These are phyloP conservation scores for Centropus unirufus DNA, from an alignment of 2,113 vertebrate species.

Conservation along the genomic window DNA sequence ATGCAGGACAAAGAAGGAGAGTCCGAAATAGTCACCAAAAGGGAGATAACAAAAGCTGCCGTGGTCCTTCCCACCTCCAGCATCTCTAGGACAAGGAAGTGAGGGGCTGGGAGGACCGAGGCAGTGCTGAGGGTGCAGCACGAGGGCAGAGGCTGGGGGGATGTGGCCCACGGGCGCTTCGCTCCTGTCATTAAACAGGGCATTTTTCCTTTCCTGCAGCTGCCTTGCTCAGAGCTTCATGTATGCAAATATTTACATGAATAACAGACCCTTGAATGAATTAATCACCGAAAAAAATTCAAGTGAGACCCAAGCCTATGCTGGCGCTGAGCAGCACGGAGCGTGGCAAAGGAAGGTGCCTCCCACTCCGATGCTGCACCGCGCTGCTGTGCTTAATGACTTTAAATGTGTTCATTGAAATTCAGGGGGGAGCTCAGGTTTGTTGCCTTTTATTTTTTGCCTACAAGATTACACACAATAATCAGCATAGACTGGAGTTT, in stretches of 20 bases:
- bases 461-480: neutral
- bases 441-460: neutral
- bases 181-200: neutral
- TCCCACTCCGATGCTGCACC: conserved; percentile 16
- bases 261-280: neutral
- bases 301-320: conserved; percentile 37
- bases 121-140: neutral
- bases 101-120: neutral
- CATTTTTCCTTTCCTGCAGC: neutral
- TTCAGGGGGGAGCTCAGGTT: conserved; percentile 48
- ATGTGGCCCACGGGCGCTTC: accelerated
- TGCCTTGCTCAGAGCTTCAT: neutral
- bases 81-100: neutral
- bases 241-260: conserved; percentile 50
- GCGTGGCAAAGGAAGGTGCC: conserved; percentile 39
- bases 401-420: conserved; percentile 66
- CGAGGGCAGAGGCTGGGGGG: neutral
- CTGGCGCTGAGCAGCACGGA: conserved; percentile 33
- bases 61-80: neutral
- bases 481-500: neutral
- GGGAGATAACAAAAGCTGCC: neutral
- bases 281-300: conserved; percentile 15
- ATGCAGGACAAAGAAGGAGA: neutral
- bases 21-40: neutral
- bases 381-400: conserved; percentile 54